A percentile compares a stretch with the other conserved stretches of the same genome.
phyloP scores from a whole-genome alignment of 2,888 invertebrate species.

The Drosophila leonis region DNA sequence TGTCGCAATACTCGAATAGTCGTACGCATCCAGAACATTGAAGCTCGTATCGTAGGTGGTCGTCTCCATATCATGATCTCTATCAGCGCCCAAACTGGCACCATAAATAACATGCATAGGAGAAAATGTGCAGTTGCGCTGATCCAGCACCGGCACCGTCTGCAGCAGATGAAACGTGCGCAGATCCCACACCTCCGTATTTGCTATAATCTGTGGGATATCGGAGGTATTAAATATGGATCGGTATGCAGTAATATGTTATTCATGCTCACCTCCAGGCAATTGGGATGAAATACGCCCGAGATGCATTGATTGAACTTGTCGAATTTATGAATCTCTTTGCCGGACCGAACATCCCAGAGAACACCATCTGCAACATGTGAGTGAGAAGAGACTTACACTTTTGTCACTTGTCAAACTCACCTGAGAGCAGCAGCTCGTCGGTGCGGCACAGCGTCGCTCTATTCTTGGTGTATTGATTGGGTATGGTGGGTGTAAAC shows the following conservation, averaged over 20 bases:
- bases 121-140: conserved; percentile 94
- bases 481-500: conserved; percentile 93
- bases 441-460: conserved; percentile 98
- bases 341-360: conserved; percentile 95
- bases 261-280: conserved; percentile 90
- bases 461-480: conserved; percentile 96
- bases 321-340: conserved; percentile 98
- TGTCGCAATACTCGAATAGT: conserved; percentile 97
- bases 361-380: conserved; percentile 92
- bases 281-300: conserved; percentile 98
- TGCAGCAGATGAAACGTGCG: conserved; percentile 96
- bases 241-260: neutral
- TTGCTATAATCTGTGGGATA: conserved; percentile 92
- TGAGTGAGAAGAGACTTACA: neutral
- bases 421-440: conserved; percentile 94
- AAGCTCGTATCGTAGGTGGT: conserved; percentile 95
- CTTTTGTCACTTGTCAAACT: conserved; percentile 5
- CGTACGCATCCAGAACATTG: conserved; percentile 96
- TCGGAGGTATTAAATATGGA: neutral
- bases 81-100: conserved; percentile 91
- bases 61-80: conserved; percentile 89
- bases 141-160: conserved; percentile 97
- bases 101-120: conserved; percentile 95
- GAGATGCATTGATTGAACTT: conserved; percentile 97
- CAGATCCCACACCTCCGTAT: conserved; percentile 99